Conservation (phyloP, 2,888 invertebrate species). For the Ophion slaviceki region DNA sequence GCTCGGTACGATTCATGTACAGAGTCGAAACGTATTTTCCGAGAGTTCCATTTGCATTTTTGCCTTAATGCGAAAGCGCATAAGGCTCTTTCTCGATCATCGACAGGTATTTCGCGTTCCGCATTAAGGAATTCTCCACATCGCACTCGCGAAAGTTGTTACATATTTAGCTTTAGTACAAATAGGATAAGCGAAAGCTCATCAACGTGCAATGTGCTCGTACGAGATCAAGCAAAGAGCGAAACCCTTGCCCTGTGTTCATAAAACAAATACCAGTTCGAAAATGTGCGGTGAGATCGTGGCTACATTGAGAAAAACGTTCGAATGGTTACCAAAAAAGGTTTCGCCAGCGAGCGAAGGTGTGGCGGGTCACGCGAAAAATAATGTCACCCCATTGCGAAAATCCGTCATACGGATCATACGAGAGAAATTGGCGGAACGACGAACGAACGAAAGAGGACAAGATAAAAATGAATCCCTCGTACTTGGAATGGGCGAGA, state of each 20-base stretch:
- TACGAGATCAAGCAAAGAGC: constrained; percentile 8
- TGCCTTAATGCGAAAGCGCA: constrained; percentile 58
- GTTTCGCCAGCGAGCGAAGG: no score
- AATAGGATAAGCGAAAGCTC: constrained; percentile 34
- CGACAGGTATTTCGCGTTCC: constrained; percentile 25
- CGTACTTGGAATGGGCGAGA: constrained; percentile 54
- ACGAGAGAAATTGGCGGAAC: neutral
- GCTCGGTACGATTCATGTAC: neutral
- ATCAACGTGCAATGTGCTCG: constrained; percentile 34
- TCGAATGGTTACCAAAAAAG: no score
- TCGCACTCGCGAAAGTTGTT: neutral
- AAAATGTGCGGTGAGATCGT: no score
- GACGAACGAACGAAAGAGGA: neutral
- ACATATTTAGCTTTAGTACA: constrained; percentile 46
- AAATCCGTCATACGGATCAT: neutral
- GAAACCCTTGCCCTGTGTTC: constrained; percentile 24
- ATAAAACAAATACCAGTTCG: no score
- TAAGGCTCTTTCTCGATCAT: constrained; percentile 1
- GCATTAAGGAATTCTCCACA: neutral
- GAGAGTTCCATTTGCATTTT: constrained; percentile 65
- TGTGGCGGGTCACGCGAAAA: no score
- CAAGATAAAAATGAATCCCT: constrained; percentile 20
- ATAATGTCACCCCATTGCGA: neutral
- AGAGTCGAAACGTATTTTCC: constrained; percentile 49
- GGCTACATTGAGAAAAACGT: no score